A percentile compares a stretch with the other conserved stretches of the same genome.
Conservation (phyloP, 2,797 vertebrate genomes). For the Syngnathus acus region DNA sequence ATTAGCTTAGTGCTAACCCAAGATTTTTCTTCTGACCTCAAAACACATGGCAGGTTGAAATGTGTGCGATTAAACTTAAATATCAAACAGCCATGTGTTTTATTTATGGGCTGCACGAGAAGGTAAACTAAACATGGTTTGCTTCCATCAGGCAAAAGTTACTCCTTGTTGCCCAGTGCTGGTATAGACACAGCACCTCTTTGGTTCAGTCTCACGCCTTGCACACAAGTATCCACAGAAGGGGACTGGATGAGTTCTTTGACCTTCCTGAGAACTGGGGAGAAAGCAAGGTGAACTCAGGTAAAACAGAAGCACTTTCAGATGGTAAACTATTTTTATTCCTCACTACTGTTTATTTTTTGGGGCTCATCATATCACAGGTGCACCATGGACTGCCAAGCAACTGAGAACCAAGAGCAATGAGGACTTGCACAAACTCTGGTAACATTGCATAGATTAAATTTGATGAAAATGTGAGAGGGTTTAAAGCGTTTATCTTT, state of each 20-base stretch:
- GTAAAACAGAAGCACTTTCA: slow-evolving; percentile 48
- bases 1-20: neutral
- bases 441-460: slow-evolving; percentile 58
- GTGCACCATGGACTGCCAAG: slow-evolving; percentile 84
- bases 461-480: neutral
- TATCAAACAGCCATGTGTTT: neutral
- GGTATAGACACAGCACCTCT: slow-evolving; percentile 14
- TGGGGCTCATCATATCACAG: slow-evolving; percentile 55
- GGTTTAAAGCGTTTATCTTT: slow-evolving; percentile 4
- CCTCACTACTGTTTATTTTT: neutral
- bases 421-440: slow-evolving; percentile 95
- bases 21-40: neutral
- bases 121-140: slow-evolving; percentile 1
- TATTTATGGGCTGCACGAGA: too few relatives aligned
- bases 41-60: neutral
- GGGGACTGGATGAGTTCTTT: slow-evolving; percentile 89
- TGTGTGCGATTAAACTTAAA: neutral
- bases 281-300: slow-evolving; percentile 82
- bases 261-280: slow-evolving; percentile 90
- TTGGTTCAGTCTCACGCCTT: slow-evolving; percentile 56
- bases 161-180: neutral
- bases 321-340: neutral
- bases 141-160: slow-evolving; percentile 23
- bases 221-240: slow-evolving; percentile 71
- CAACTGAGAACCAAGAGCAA: slow-evolving; percentile 87